These are phyloP conservation scores for Strix aluco DNA, from an alignment of 2,113 vertebrate genomes.

Conservation along the genomic window DNA sequence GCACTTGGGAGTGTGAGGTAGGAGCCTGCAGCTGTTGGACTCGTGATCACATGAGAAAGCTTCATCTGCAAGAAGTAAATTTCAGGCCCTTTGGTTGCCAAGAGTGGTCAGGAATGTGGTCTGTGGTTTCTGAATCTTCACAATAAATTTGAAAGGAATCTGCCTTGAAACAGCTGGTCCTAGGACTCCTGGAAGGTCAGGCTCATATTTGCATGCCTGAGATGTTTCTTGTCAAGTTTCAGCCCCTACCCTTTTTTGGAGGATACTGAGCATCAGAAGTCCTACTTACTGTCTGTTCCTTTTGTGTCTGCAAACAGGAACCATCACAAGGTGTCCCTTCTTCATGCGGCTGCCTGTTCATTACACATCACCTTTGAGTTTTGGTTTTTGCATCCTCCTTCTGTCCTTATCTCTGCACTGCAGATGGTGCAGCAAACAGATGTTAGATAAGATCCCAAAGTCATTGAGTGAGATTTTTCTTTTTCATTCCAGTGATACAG, in stretches of 20 bases:
- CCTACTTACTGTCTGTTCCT: not conserved
- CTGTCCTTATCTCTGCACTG: not conserved
- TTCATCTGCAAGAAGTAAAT: not conserved
- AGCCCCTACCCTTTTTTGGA: not conserved
- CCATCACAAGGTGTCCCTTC: not conserved
- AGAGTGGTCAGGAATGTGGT: constrained; percentile 33
- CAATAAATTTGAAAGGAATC: constrained; percentile 26
- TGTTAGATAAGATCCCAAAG: not conserved
- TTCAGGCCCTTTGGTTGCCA: not conserved
- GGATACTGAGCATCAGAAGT: not conserved
- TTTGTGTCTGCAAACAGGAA: not conserved
- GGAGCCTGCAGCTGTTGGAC: constrained; percentile 3
- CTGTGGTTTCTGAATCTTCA: constrained; percentile 47
- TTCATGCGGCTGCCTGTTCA: not conserved
- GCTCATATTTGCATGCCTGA: not conserved
- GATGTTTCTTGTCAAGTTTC: not conserved
- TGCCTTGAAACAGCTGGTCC: not conserved
- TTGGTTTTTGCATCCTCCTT: not conserved
- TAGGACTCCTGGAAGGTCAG: constrained; percentile 1
- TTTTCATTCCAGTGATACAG: too few relatives aligned
- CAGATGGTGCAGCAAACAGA: not conserved
- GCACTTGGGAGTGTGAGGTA: not conserved
- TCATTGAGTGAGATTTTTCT: not conserved
- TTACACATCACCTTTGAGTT: not conserved
- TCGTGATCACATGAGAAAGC: not conserved